Conservation (phyloP, 2,113 vertebrate species). For the Passer montanus region DNA sequence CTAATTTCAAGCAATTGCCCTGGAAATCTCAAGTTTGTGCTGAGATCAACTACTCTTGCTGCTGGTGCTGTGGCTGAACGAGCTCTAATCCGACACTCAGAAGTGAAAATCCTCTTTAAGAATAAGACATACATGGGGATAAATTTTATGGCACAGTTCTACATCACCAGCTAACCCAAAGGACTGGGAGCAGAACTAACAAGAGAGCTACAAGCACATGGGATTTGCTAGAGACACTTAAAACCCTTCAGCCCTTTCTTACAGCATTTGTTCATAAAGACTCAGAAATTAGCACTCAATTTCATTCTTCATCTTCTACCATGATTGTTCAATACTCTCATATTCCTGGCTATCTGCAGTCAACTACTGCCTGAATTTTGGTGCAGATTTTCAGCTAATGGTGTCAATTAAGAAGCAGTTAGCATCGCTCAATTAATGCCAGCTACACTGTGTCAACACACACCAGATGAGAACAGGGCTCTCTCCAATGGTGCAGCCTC, state of each 20-base stretch:
- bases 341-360: background rate
- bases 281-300: background rate
- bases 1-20: conserved; percentile 38
- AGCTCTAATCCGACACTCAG: conserved; percentile 46
- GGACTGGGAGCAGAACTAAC: background rate
- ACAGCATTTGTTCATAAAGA: background rate
- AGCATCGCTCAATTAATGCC: conserved; percentile 16
- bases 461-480: background rate
- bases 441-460: background rate
- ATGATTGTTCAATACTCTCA: background rate
- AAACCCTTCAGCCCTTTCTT: background rate
- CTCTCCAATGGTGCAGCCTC: background rate
- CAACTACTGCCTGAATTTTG: background rate
- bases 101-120: conserved; percentile 47
- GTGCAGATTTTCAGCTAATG: background rate
- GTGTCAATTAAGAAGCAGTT: conserved; percentile 22
- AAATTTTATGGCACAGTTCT: background rate
- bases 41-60: background rate
- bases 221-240: background rate
- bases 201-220: background rate
- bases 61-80: background rate
- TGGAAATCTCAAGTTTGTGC: conserved; percentile 51
- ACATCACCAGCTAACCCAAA: background rate
- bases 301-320: background rate
- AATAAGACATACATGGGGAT: conserved; percentile 20